Base-by-base conservation (phyloP, 2,888 invertebrate species). In the Dryobota labecula region DNA sequence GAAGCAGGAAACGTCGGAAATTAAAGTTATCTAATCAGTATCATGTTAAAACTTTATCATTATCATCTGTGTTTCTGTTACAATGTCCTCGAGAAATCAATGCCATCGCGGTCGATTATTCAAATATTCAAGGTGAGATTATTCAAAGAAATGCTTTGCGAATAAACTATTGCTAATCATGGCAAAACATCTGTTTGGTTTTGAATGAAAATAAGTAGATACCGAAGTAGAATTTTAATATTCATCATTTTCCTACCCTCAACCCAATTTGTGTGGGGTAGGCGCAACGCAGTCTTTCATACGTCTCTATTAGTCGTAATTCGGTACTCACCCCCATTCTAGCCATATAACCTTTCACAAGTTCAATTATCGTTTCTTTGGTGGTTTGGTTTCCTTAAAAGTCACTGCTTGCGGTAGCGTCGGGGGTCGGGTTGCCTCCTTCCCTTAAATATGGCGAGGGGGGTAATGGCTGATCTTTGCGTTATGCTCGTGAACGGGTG, bases 1-100 rank as follows among this genome's bases (percentile, higher is more conserved):
- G 54, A 75, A 63, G 51, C 68, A 85, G 86, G 84, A 85, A 84
- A 80, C 70, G 64, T 76, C 60, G 63, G 80, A 83, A 81, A 60
- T 54, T 27, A 24, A 57, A 20, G 8, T 33, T 64, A 85, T 85
- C 76, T 85, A 68, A 84, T 84, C 84, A 38, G 11, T 67, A 56
- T 53, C 67, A 49, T 54, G 53, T 72, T 60, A 65, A 69, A 70
- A 73, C 56, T 66, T 74, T 83, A 73, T 67, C 65, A 73, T 63
- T 41, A 60, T 27, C 27, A 45, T 70, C 30, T 66, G 47, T 60
- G 64, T 77, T 75, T 79, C 45, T 78, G 68, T 85, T 65, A 82
- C 72, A 73, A 43, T 69, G 77, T 82, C 84, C 86, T 82, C 67
- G 77, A 73, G 56, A 73, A 80, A 77, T 80, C 82, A 80, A 80